phyloP scores from a whole-genome alignment of 2,888 invertebrate genomes.

The Perizoma flavofasciatum region DNA sequence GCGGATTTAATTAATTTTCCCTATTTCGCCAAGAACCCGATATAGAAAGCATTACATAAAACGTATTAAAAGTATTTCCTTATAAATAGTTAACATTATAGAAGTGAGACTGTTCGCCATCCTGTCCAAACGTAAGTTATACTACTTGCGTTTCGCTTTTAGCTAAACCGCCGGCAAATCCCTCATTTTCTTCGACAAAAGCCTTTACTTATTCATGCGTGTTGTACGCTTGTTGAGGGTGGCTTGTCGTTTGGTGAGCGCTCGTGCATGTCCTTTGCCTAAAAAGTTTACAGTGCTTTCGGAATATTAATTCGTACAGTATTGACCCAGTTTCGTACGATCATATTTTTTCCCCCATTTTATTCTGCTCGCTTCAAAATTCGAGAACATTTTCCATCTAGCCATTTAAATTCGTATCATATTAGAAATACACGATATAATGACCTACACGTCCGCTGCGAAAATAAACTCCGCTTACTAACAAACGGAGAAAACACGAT shows the following conservation, averaged over 20 bases:
- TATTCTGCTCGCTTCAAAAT: slow-evolving; percentile 8
- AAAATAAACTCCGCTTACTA: slow-evolving; percentile 13
- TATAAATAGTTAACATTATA: slow-evolving; percentile 45
- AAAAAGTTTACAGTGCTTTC: slow-evolving; percentile 24
- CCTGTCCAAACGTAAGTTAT: slow-evolving; percentile 50
- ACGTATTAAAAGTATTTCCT: slow-evolving; percentile 39
- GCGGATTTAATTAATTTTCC: slow-evolving; percentile 61
- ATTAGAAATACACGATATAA: neutral
- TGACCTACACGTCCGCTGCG: slow-evolving; percentile 1
- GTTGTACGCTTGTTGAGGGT: slow-evolving; percentile 43
- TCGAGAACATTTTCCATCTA: neutral
- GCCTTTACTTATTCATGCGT: slow-evolving; percentile 64
- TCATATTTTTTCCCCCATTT: slow-evolving; percentile 4
- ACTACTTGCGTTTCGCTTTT: slow-evolving; percentile 50
- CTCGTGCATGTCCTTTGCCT: slow-evolving; percentile 26
- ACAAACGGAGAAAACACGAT: slow-evolving; percentile 28
- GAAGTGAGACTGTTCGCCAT: slow-evolving; percentile 32
- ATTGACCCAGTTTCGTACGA: slow-evolving; percentile 18
- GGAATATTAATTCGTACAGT: slow-evolving; percentile 25
- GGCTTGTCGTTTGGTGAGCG: slow-evolving; percentile 41
- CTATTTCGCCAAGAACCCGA: slow-evolving; percentile 39
- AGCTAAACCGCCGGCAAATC: slow-evolving; percentile 59
- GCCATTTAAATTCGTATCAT: neutral
- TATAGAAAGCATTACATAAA: slow-evolving; percentile 48
- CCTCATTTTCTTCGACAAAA: slow-evolving; percentile 61